These are phyloP conservation scores for Percina caprodes DNA, from an alignment of 2,113 vertebrate genomes.

Conservation along the genomic window DNA sequence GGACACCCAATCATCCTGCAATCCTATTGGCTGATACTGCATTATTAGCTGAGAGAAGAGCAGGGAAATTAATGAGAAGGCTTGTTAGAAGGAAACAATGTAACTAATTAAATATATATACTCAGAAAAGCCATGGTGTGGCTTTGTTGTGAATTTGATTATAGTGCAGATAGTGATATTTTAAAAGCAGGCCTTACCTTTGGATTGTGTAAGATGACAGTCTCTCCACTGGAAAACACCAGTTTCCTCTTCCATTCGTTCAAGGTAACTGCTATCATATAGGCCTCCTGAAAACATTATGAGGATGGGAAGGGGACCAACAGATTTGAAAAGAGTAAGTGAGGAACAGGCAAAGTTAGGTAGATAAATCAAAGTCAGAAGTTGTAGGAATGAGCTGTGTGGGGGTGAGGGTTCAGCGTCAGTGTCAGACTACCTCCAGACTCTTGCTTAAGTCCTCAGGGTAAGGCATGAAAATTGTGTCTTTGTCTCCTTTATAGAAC, in stretches of 20 bases:
- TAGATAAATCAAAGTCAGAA: background rate
- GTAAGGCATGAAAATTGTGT: constrained; percentile 92
- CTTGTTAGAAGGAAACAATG: background rate
- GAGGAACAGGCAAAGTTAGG: background rate
- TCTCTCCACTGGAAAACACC: constrained; percentile 92
- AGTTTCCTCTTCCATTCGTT: constrained; percentile 95
- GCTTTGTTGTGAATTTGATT: background rate
- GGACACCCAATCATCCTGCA: constrained; percentile 91
- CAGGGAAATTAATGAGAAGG: background rate
- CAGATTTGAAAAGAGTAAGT: background rate
- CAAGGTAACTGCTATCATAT: constrained; percentile 89
- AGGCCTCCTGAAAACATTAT: constrained; percentile 86
- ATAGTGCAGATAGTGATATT: background rate
- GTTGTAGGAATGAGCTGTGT: background rate
- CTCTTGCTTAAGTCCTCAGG: constrained; percentile 88
- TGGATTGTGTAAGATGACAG: constrained; percentile 96
- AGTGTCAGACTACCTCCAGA: constrained; percentile 88
- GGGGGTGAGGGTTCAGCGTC: background rate
- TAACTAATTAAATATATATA: background rate
- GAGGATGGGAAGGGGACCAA: background rate
- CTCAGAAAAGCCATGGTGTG: background rate
- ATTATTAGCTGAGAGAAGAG: constrained; percentile 89
- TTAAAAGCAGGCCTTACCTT: constrained; percentile 85
- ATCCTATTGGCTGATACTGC: constrained; percentile 88
- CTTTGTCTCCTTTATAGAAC: constrained; percentile 98